Base-by-base conservation (phyloP, 2,888 invertebrate genomes). In the Lampropteryx suffumata region DNA sequence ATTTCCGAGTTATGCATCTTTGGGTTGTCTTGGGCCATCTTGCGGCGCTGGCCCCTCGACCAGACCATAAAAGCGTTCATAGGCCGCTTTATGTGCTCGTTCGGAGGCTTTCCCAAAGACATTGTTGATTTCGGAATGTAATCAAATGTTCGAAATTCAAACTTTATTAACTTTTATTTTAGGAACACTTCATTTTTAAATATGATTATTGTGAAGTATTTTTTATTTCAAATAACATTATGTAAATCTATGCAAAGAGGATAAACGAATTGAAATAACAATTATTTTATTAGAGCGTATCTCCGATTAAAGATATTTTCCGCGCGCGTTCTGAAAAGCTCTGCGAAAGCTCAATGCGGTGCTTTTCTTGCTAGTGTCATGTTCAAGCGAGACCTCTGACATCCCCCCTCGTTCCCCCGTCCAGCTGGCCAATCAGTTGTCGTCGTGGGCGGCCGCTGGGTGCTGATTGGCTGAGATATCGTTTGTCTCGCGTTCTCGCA, bases 11-110 rank as follows among this genome's bases (percentile, higher is more conserved):
- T 97, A 88, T 97, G 97, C 97, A 97, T 97, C 84, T 97, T 97
- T 0, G 97, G 97, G 79, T 97, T 97, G 69, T 97, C 97, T 76
- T 97, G 97, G 0, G 97, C 97, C 95, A 97, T 97, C 87, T 97
- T 97, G 62, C 97, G 89, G 51, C 97, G 82, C 79, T 97, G 97
- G 4, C 96, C 96, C 26, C 97, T 87, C 1, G 96, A 96, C 97
- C 97, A 97, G 59, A 97, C 97, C 97, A 97, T 97, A 82, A 97
- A 97, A 2, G 97, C 97, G 80, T 97, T 97, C 97, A 97, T 97
- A 0, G 97, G 97, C 62, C 97, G 91, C 82, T 98, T 98, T 66
- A 98, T 97, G 79, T 97, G 97, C 78, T 95, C 95, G 64, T 92
- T 75, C 11, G 81, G 82, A 48, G 79, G 87, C 62, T 90, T 89